A percentile compares a stretch with the other conserved stretches of the same genome.
Evolutionary conservation across 2,797 vertebrate species (phyloP).

Genomic region (Crocidura indochinensis): DNA sequence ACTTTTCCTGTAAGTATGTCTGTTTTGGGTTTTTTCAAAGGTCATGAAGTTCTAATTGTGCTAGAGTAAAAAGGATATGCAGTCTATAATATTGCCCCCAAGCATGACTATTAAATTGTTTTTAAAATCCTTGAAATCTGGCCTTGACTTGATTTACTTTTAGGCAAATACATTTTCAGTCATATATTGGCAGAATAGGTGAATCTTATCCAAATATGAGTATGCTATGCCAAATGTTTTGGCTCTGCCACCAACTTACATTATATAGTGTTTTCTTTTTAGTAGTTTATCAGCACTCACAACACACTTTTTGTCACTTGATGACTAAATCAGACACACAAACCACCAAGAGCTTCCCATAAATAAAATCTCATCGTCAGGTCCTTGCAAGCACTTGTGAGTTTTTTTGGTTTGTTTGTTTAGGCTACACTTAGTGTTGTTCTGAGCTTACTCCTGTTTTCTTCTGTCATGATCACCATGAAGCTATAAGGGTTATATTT

Average conservation of each 20-base stretch:
- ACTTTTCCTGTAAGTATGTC: not conserved
- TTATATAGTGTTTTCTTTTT: not conserved
- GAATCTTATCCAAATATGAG: not conserved
- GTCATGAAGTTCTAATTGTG: not conserved
- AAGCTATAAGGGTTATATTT: no score
- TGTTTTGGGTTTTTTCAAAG: not conserved
- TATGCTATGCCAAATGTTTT: not conserved
- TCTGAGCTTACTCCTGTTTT: no score
- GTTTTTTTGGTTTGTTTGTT: no score
- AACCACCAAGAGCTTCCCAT: not conserved
- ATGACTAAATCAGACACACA: not conserved
- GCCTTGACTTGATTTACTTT: not conserved
- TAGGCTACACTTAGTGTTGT: no score
- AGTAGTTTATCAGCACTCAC: not conserved
- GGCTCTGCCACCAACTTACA: not conserved
- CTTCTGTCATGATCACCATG: no score
- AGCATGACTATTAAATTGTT: not conserved
- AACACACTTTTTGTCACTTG: not conserved
- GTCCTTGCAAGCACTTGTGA: not conserved
- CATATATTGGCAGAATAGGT: not conserved
- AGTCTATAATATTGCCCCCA: not conserved
- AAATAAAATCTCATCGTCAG: not conserved
- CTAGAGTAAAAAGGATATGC: not conserved
- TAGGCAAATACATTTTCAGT: not conserved
- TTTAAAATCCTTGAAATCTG: not conserved